These are phyloP conservation scores for Cryptus armator DNA, from an alignment of 2,888 invertebrate genomes.

Conservation along the genomic window DNA sequence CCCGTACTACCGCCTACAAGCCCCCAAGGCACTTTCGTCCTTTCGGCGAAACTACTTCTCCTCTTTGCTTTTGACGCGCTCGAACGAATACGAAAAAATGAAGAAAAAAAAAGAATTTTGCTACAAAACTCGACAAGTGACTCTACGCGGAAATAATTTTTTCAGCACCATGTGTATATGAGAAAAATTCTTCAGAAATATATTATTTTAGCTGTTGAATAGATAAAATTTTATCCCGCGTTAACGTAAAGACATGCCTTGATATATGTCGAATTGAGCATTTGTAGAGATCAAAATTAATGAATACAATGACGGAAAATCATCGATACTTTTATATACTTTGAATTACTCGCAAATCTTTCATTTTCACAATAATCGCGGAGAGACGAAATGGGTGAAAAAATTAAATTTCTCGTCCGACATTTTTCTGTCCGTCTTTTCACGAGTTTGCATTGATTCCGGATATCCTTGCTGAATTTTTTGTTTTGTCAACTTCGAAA, in stretches of 20 bases:
- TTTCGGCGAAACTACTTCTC: constrained; percentile 47
- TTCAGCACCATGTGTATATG: not conserved
- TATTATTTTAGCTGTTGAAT: not conserved
- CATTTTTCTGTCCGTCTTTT: not conserved
- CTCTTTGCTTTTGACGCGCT: constrained; percentile 49
- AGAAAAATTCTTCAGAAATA: not conserved
- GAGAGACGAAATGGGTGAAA: not conserved
- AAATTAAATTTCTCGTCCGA: not conserved
- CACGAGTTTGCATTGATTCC: not conserved
- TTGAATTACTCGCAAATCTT: constrained; percentile 76
- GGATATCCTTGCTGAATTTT: not conserved
- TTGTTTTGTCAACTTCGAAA: not conserved
- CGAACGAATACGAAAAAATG: constrained; percentile 33
- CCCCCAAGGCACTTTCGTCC: constrained; percentile 59
- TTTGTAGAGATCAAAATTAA: not conserved
- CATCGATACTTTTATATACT: not conserved
- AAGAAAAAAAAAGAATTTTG: not conserved
- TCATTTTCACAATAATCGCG: constrained; percentile 76
- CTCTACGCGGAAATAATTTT: not conserved
- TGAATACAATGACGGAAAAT: not conserved
- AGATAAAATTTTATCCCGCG: not conserved
- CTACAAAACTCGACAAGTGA: constrained; percentile 14
- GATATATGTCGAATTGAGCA: not conserved
- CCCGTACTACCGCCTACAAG: constrained; percentile 33
- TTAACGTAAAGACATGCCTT: not conserved